Percentiles rank a stretch among this genome's conserved stretches.
phyloP scores from a whole-genome alignment of 2,888 invertebrate genomes.

The Dione juno region DNA sequence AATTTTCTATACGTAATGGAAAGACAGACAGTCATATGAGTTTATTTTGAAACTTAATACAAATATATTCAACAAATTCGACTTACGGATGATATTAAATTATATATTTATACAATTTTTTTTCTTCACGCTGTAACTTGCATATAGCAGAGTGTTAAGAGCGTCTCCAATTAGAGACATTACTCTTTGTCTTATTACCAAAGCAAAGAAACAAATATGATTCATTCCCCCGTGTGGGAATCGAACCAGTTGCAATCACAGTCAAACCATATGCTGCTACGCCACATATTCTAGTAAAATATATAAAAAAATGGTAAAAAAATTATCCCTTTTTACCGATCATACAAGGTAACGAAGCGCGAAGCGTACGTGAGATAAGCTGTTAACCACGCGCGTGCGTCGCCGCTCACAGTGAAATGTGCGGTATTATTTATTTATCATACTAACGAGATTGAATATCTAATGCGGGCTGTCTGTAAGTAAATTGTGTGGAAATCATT shows the following conservation, averaged over 20 bases:
- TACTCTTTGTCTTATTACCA: too few relatives aligned
- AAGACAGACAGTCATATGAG: too few relatives aligned
- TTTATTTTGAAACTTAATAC: too few relatives aligned
- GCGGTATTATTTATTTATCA: conserved; percentile 13
- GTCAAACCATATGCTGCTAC: too few relatives aligned
- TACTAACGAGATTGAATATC: conserved; percentile 22
- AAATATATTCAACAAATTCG: too few relatives aligned
- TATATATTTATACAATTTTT: background rate
- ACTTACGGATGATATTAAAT: background rate
- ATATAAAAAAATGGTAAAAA: too few relatives aligned
- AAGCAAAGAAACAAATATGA: too few relatives aligned
- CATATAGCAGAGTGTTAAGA: background rate
- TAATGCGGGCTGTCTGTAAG: background rate
- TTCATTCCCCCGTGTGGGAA: too few relatives aligned
- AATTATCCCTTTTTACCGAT: background rate
- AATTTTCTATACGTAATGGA: too few relatives aligned
- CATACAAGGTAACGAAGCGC: conserved; percentile 3
- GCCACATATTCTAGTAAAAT: too few relatives aligned
- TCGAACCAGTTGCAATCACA: too few relatives aligned
- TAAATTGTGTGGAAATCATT: background rate
- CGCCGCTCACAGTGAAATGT: background rate
- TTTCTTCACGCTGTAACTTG: background rate
- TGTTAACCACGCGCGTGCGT: conserved; percentile 7
- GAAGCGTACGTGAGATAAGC: conserved; percentile 17
- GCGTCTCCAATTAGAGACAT: too few relatives aligned